Base-by-base conservation (phyloP, 2,888 invertebrate genomes). In the Meliscaeva auricollis region DNA sequence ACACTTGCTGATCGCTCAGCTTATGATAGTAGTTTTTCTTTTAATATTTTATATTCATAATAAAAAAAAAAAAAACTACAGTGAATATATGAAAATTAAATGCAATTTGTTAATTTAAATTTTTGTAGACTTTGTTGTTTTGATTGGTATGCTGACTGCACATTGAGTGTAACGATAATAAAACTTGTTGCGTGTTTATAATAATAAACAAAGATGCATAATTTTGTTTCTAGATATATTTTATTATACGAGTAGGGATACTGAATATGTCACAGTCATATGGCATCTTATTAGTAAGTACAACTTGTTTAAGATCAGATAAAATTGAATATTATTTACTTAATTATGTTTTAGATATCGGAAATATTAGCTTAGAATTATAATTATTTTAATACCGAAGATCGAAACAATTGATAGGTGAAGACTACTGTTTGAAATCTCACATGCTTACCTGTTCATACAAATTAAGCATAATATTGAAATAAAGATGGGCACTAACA, bases 1-100 rank as follows among this genome's bases (percentile, higher is more conserved):
- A 82, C 73, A 76, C 76, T 76, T 72, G 30, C 69, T 64, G 81
- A 81, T 70, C 22, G 75, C 17, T 64, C 20, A 66, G 70, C 48
- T 76, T 64, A 46, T 70, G 72, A 72, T 72, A 76, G n/a, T 13
- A 66, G 15, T 38, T 72, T 73, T 17, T 4, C 50, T 64, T 13
- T n/a, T 52, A 35, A 26, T 26, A 60, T 35, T 58, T 52, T 20
- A 22, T 22, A 54, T 52, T 52, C 52, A 52, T n/a, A 30, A 26
- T 26, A 8, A 54, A 38, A 72, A 38, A 15, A 30, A 69, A 17
- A n/a, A 9, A 54, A 26, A 9, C n/a, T n/a, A 41, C 9, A 3
- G 54, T 4, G 6, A n/a, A 13, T 13, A 22, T 26, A 48, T 72
- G 32, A 58, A 72, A 72, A 72, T 72, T 56, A 72, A 72, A 58